Conservation (phyloP, 1,140 invertebrate species). For the Reticulitermes speratus region DNA sequence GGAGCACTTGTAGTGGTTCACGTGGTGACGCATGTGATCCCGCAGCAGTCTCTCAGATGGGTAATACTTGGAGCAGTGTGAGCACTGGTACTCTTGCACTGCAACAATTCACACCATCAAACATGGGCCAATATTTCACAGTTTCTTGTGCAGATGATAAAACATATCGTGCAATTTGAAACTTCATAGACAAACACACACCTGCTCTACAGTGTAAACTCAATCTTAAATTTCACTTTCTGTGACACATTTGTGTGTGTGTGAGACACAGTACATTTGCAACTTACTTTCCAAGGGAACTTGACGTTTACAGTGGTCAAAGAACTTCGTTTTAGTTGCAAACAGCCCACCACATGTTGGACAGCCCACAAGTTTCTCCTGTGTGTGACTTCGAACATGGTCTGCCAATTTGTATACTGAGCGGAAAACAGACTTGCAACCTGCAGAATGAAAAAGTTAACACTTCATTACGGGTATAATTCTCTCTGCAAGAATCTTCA, state of each 20-base stretch:
- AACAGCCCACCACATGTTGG: constrained; percentile 84
- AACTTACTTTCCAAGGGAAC: constrained; percentile 58
- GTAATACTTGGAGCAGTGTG: constrained; percentile 77
- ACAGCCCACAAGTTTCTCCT: constrained; percentile 84
- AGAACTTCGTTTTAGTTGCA: constrained; percentile 75
- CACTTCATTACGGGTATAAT: too few species aligned
- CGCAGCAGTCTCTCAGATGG: constrained; percentile 73
- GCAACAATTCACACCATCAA: background rate
- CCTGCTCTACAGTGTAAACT: too few species aligned
- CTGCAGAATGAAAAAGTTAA: constrained; percentile 40
- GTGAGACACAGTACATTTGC: too few species aligned
- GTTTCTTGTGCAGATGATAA: too few species aligned
- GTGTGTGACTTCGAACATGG: constrained; percentile 80
- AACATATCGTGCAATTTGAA: too few species aligned
- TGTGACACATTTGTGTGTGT: too few species aligned
- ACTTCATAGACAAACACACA: too few species aligned
- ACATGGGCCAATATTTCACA: too few species aligned
- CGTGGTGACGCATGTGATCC: constrained; percentile 81
- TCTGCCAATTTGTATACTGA: constrained; percentile 66
- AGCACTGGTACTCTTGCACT: constrained; percentile 69
- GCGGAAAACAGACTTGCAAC: constrained; percentile 56
- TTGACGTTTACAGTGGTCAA: constrained; percentile 84
- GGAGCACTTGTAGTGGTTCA: constrained; percentile 86
- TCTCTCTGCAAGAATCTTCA: too few species aligned
- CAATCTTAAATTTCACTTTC: too few species aligned